A percentile compares a stretch with the other conserved stretches of the same genome.
Conservation (phyloP, 2,113 vertebrate genomes). For the Oncorhynchus mykiss region DNA sequence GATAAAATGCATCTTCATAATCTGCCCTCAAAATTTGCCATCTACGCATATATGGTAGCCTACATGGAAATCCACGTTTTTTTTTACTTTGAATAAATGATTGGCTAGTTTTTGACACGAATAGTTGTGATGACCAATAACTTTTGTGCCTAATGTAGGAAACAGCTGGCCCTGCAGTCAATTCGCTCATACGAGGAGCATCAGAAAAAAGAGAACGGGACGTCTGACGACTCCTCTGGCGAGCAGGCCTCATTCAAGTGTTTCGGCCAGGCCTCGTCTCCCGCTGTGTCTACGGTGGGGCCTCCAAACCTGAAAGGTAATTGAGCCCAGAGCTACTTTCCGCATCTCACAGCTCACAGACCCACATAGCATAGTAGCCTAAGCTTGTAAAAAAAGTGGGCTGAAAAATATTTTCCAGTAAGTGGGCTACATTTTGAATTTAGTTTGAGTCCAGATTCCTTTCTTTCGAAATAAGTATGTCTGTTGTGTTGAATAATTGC, state of each 20-base stretch:
- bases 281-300: slow-evolving; percentile 83
- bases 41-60: too few relatives aligned
- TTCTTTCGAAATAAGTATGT: too few relatives aligned
- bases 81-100: not conserved
- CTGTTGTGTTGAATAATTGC: too few relatives aligned
- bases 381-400: too few relatives aligned
- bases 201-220: slow-evolving; percentile 91
- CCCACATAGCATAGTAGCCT: too few relatives aligned
- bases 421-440: too few relatives aligned
- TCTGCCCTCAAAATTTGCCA: not conserved
- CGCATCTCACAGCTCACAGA: too few relatives aligned
- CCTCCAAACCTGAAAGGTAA: slow-evolving; percentile 93
- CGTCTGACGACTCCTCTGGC: slow-evolving; percentile 93
- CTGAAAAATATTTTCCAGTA: too few relatives aligned
- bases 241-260: slow-evolving; percentile 91
- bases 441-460: too few relatives aligned
- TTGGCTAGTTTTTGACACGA: not conserved
- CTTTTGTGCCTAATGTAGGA: slow-evolving; percentile 69
- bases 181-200: slow-evolving; percentile 94
- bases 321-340: not conserved
- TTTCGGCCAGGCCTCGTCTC: slow-evolving; percentile 89
- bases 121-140: not conserved
- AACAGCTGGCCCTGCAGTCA: slow-evolving; percentile 95
- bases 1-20: not conserved
- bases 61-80: not conserved